Evolutionary conservation across 1,140 invertebrate genomes (phyloP), one percentile per base, ranked within the genome.

Genomic region (Teleogryllus occipitalis): DNA sequence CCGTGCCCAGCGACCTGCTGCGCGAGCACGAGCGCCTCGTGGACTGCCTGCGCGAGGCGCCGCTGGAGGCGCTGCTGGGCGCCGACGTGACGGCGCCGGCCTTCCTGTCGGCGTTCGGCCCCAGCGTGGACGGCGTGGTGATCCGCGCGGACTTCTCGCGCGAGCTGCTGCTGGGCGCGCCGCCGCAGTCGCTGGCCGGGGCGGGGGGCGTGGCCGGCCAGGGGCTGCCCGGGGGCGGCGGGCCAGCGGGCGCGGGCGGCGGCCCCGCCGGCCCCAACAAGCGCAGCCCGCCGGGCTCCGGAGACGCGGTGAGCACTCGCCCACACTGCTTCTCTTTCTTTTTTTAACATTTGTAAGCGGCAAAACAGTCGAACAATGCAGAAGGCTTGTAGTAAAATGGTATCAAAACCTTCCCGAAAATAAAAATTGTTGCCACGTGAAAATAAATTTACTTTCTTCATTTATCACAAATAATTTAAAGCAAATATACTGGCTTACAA

Each of bases 21-120:
- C 91, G 92, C 83, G 91, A 95, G 84, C 93, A 95, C 83, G 94
- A 95, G 85, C 87, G 90, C 74, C 93, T 95, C 49, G 93, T 95
- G 0, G 93, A 95, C 83, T 95, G 94, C 84, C 87, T 95, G 8
- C 88, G 95, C 76, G 91, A 95, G 80, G 91, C 91, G 10, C 90
- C 92, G 2, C 87, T 96, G 10, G 90, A 93, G 76, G 93, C 95
- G 78, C 87, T 98, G 6, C 91, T 96, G 83, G 87, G 89, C 6
- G 90, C 93, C 14, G 93, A 96, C 82, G 92, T 97, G 79, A 90
- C 90, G 79, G 90, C 94, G 4, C 95, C 95, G 0, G 94, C 94
- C 47, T 96, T 96, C 85, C 87, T 95, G 39, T 80, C 84, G 8
- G 83, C 85, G 18, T 88, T 88, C 80, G 88, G 87, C 4, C 88